A percentile compares a stretch with the other conserved stretches of the same genome.
phyloP scores from a whole-genome alignment of 1,140 invertebrate species.

The Drosophila sproati region DNA sequence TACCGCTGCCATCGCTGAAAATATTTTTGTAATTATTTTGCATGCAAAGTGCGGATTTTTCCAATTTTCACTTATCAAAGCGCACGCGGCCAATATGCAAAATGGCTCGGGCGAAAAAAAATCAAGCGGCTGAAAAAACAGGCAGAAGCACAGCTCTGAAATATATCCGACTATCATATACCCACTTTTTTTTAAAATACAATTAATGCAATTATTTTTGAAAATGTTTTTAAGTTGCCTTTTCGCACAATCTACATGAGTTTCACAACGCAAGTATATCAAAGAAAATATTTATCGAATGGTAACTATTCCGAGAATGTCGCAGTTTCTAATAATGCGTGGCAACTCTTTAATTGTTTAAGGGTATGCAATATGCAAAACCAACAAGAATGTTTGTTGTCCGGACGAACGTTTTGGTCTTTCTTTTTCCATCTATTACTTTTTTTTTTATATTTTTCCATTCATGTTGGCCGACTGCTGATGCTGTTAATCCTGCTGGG shows the following conservation, averaged over 20 bases:
- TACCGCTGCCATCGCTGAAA: slow-evolving; percentile 44
- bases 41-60: slow-evolving; percentile 82
- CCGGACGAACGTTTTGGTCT: slow-evolving; percentile 51
- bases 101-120: slow-evolving; percentile 33
- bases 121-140: slow-evolving; percentile 15
- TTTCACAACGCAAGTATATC: neutral
- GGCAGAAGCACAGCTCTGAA: neutral
- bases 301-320: neutral
- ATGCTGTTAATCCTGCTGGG: slow-evolving; percentile 68
- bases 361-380: slow-evolving; percentile 34
- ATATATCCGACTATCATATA: neutral
- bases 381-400: slow-evolving; percentile 56
- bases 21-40: slow-evolving; percentile 83
- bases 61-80: slow-evolving; percentile 83
- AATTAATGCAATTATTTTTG: neutral
- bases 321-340: neutral
- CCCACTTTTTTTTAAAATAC: neutral
- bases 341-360: slow-evolving; percentile 6
- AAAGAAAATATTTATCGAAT: neutral
- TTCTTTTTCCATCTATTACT: slow-evolving; percentile 10
- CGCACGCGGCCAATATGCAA: slow-evolving; percentile 77
- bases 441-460: slow-evolving; percentile 23
- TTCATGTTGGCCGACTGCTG: slow-evolving; percentile 68
- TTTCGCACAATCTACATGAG: neutral
- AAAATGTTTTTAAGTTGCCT: neutral